phyloP scores from a whole-genome alignment of 2,113 vertebrate genomes.

The Raja brachyura region DNA sequence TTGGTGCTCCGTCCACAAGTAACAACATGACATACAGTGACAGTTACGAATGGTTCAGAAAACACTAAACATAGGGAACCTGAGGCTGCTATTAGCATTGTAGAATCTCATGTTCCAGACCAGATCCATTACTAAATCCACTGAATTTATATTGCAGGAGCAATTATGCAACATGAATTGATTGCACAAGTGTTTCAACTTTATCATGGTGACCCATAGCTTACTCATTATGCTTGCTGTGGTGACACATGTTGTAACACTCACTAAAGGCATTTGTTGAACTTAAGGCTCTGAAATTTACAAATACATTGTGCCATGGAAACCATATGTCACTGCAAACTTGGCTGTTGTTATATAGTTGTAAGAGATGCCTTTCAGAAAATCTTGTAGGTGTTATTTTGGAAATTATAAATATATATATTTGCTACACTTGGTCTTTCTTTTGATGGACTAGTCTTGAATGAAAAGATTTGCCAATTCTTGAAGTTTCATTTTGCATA shows the following conservation, averaged over 20 bases:
- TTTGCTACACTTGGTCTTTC: neutral
- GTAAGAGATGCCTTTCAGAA: neutral
- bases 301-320: too few relatives aligned
- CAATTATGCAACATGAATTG: neutral
- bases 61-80: too few relatives aligned
- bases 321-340: neutral
- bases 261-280: neutral
- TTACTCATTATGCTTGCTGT: neutral
- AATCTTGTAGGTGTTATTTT: too few relatives aligned
- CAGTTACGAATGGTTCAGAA: too few relatives aligned
- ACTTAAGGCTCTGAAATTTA: neutral
- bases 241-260: neutral
- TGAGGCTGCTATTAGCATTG: neutral
- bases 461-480: neutral
- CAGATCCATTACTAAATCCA: slow-evolving; percentile 4
- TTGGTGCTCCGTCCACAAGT: too few relatives aligned
- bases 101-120: neutral
- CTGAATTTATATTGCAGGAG: neutral
- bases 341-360: neutral
- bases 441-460: neutral
- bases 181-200: neutral
- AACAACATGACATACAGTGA: too few relatives aligned
- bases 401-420: neutral
- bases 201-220: too few relatives aligned
- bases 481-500: neutral